Conservation (phyloP, 2,797 vertebrate genomes). For the Spheniscus humboldti region DNA sequence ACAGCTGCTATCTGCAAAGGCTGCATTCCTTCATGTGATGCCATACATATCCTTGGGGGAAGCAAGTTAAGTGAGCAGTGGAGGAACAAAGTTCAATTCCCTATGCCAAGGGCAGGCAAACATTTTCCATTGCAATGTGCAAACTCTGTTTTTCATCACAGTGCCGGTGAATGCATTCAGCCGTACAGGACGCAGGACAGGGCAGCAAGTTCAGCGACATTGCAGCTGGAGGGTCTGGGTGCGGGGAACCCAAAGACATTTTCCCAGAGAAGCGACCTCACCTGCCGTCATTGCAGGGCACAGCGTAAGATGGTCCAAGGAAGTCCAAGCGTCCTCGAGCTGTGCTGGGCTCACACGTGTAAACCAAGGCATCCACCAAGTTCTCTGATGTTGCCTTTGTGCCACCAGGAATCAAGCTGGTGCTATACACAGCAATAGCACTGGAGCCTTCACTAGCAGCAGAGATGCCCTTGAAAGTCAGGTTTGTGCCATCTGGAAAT, state of each 20-base stretch:
- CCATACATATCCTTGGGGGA: neutral
- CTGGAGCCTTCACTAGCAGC: neutral
- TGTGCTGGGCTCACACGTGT: slow-evolving; percentile 20
- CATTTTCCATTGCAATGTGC: neutral
- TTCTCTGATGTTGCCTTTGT: slow-evolving; percentile 62
- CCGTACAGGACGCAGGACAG: neutral
- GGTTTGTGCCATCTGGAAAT: slow-evolving; percentile 20
- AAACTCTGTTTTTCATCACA: neutral
- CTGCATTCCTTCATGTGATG: neutral
- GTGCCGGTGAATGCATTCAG: neutral
- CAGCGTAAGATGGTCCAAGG: neutral
- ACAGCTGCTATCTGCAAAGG: neutral
- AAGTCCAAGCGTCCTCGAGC: slow-evolving; percentile 18
- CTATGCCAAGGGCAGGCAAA: neutral
- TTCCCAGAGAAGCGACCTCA: neutral
- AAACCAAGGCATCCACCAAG: slow-evolving; percentile 81
- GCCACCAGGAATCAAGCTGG: slow-evolving; percentile 65
- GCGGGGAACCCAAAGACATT: neutral
- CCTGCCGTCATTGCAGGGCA: neutral
- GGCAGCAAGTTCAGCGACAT: neutral
- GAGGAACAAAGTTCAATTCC: neutral
- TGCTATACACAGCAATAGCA: slow-evolving; percentile 76
- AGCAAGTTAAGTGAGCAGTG: neutral
- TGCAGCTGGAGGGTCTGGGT: too few relatives aligned
- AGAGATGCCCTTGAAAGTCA: neutral